Percentiles rank a stretch among this genome's conserved stretches.
Conservation (phyloP, 2,113 vertebrate species). For the Plecotus auritus region DNA sequence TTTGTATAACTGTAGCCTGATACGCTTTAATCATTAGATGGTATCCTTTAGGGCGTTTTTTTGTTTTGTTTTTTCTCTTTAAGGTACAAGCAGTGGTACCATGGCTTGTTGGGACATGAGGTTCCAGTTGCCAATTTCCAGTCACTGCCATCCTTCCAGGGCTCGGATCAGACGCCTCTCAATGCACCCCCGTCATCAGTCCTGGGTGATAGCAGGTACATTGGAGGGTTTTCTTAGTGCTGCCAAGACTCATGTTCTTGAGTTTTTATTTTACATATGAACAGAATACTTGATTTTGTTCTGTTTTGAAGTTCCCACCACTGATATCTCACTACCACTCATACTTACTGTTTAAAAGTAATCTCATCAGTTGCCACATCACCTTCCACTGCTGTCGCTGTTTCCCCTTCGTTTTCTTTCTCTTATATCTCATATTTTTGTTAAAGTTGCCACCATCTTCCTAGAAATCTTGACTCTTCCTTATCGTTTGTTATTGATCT, state of each 20-base stretch:
- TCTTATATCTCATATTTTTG: not conserved
- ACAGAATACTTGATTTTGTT: not conserved
- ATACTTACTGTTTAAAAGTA: not conserved
- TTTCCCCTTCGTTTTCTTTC: not conserved
- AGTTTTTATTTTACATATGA: not conserved
- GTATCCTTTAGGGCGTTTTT: not conserved
- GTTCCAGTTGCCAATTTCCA: slow-evolving; percentile 98
- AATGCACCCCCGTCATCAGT: slow-evolving; percentile 97
- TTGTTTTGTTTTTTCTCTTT: not conserved
- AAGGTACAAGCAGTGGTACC: slow-evolving; percentile 97
- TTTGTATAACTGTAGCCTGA: not conserved
- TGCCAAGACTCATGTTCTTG: not conserved
- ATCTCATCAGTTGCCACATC: not conserved
- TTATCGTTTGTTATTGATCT: not conserved
- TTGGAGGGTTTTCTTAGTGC: not conserved
- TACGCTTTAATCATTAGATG: not conserved
- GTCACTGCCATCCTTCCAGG: slow-evolving; percentile 93
- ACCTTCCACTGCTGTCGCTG: not conserved
- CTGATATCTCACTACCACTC: not conserved
- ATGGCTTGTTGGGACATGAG: slow-evolving; percentile 99
- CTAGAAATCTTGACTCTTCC: not conserved
- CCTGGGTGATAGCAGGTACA: slow-evolving; percentile 96
- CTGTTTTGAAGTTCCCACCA: not conserved
- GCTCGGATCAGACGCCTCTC: slow-evolving; percentile 93
- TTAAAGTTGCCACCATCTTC: not conserved